Percentiles rank a stretch among this genome's conserved stretches.
Conservation (phyloP, 30 jellyfish, hydroid and myxozoan species). For the Chironex yamaguchii region DNA sequence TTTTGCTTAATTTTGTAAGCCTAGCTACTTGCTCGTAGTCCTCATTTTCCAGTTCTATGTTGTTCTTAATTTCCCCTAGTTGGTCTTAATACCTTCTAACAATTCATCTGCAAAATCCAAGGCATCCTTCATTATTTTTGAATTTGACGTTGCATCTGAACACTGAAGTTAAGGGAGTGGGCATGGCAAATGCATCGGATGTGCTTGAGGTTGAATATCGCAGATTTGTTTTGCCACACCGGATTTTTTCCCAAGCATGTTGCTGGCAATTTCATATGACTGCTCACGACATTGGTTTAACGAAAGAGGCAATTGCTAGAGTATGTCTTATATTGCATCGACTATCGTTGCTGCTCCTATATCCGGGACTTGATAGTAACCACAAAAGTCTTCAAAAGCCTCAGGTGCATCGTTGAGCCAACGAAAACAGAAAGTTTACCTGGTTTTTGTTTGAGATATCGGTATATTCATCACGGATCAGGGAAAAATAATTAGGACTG, state of each 20-base stretch:
- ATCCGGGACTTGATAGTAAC: not conserved
- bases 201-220: not conserved
- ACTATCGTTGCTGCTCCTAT: not conserved
- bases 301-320: not conserved
- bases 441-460: not conserved
- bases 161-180: not conserved
- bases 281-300: not conserved
- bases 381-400: not conserved
- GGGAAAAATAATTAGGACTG: conserved; percentile 2
- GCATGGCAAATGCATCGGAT: not conserved
- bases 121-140: not conserved
- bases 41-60: not conserved
- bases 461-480: not conserved
- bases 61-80: not conserved
- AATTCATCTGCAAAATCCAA: not conserved
- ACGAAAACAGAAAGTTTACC: not conserved
- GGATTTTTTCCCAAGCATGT: not conserved
- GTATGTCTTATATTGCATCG: not conserved
- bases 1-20: not conserved
- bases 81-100: not conserved
- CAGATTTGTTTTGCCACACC: not conserved
- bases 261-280: not conserved
- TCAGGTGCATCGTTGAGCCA: not conserved
- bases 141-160: not conserved
- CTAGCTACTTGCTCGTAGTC: not conserved